These are phyloP conservation scores for Drosophila pegasa DNA, from an alignment of 2,888 invertebrate genomes.

Conservation along the genomic window DNA sequence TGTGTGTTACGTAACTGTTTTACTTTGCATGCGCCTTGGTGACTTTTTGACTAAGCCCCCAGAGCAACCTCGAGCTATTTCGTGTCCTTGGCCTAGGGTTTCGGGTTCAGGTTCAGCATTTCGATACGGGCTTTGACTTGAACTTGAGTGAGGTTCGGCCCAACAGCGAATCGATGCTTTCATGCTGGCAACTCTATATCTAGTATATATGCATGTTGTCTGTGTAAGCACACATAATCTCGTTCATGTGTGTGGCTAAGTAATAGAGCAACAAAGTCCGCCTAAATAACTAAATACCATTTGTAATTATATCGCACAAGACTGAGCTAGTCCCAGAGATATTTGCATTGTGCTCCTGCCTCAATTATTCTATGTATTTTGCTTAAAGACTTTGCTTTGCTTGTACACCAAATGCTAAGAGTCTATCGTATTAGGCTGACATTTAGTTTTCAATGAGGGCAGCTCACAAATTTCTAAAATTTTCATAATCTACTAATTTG, in stretches of 20 bases:
- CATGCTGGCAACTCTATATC: slow-evolving; percentile 20
- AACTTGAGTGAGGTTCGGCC: slow-evolving; percentile 43
- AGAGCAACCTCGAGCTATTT: neutral
- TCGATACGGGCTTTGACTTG: slow-evolving; percentile 17
- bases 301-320: neutral
- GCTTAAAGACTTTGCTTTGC: no score
- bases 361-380: no score
- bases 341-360: no score
- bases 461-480: no score
- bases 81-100: slow-evolving; percentile 22
- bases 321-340: no score
- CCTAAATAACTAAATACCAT: neutral
- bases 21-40: slow-evolving; percentile 52
- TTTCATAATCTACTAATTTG: no score
- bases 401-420: no score
- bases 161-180: slow-evolving; percentile 30
- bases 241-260: neutral
- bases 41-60: slow-evolving; percentile 42
- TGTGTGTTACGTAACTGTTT: slow-evolving; percentile 42
- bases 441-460: no score
- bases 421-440: no score
- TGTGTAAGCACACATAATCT: neutral
- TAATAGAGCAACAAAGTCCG: neutral
- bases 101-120: slow-evolving; percentile 17
- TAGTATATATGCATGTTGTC: neutral